phyloP scores from a whole-genome alignment of 2,113 vertebrate species.

The Apaloderma vittatum region DNA sequence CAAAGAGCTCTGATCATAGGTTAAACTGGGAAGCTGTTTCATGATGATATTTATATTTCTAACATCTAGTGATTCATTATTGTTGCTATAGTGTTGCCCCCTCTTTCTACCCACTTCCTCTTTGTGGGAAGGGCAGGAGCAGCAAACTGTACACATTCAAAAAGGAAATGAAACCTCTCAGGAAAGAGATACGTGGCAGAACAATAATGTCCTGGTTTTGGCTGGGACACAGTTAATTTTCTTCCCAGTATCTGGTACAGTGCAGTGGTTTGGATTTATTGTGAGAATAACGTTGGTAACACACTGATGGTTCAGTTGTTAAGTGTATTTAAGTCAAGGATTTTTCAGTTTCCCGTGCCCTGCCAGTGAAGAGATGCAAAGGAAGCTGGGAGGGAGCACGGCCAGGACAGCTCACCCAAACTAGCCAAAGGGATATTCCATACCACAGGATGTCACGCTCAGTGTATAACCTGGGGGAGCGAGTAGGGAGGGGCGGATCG shows the following conservation, averaged over 20 bases:
- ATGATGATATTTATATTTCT: not conserved
- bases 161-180: conserved; percentile 15
- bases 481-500: no score
- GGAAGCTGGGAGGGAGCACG: no score
- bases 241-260: not conserved
- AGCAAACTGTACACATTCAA: not conserved
- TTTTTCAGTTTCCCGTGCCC: no score
- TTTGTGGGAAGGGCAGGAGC: not conserved
- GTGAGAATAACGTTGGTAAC: no score
- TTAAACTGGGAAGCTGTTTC: not conserved
- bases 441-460: no score
- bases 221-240: not conserved
- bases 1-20: not conserved
- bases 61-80: not conserved
- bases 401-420: no score
- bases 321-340: no score
- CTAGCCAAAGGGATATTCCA: no score
- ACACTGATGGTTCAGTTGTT: no score
- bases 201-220: not conserved
- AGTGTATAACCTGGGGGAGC: no score
- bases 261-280: not conserved
- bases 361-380: no score
- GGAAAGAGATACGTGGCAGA: not conserved
- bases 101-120: conserved; percentile 15
- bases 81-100: conserved; percentile 5